Evolutionary conservation across 2,888 invertebrate genomes (phyloP).

Genomic region (Masnerella sp.): DNA sequence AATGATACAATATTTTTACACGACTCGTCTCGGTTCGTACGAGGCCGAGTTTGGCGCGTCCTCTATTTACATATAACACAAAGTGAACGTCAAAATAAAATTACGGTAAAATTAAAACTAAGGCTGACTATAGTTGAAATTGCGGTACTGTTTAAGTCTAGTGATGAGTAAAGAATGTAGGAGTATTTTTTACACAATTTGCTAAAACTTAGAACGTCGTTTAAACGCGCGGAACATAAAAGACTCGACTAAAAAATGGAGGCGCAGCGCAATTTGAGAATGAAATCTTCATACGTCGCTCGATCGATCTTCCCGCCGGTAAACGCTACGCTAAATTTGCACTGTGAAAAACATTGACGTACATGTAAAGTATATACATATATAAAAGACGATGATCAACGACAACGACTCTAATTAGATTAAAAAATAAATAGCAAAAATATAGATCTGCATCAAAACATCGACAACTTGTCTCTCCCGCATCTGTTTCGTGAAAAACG

Average conservation of each 20-base stretch:
- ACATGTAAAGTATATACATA: constrained; percentile 62
- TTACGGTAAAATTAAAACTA: constrained; percentile 49
- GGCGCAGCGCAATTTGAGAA: constrained; percentile 44
- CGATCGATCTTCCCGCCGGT: constrained; percentile 45
- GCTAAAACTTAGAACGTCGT: constrained; percentile 41
- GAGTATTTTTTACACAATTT: constrained; percentile 48
- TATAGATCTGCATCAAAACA: constrained; percentile 62
- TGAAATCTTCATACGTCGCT: constrained; percentile 58
- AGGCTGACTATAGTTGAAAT: constrained; percentile 45
- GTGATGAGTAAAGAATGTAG: constrained; percentile 26
- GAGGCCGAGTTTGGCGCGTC: too few relatives aligned
- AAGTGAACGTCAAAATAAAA: constrained; percentile 33
- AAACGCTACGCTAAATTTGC: constrained; percentile 53
- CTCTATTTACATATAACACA: constrained; percentile 58
- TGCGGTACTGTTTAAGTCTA: constrained; percentile 17
- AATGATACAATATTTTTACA: constrained; percentile 59
- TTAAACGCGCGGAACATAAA: constrained; percentile 38
- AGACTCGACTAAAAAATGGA: constrained; percentile 11
- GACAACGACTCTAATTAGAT: constrained; percentile 59
- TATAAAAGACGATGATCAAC: constrained; percentile 61
- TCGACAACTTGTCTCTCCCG: constrained; percentile 57
- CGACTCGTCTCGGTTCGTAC: too few relatives aligned
- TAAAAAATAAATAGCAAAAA: constrained; percentile 62
- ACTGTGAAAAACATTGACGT: constrained; percentile 59
- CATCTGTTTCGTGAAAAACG: constrained; percentile 60